Conservation (phyloP, 2,888 invertebrate genomes). For the Proisotoma minuta region DNA sequence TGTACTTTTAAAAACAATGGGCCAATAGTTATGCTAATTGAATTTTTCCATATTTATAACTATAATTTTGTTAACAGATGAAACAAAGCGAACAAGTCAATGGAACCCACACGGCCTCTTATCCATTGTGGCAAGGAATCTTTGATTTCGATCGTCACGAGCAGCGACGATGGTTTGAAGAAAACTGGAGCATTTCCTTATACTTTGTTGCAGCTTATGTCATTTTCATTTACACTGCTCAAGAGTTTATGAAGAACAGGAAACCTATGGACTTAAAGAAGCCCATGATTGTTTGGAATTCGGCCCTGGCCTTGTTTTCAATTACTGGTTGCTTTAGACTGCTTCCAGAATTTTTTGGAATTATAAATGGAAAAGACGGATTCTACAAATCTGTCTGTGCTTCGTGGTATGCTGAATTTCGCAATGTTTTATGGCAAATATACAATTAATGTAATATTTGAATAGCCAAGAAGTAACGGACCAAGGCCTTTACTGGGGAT, state of each 20-base stretch:
- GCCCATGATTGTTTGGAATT: slow-evolving; percentile 87
- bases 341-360: slow-evolving; percentile 80
- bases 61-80: too few species aligned
- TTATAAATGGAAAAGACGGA: slow-evolving; percentile 74
- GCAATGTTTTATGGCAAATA: not conserved
- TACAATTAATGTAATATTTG: not conserved
- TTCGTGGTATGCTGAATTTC: slow-evolving; percentile 61
- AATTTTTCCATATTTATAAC: too few species aligned
- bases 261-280: slow-evolving; percentile 84
- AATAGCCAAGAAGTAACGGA: slow-evolving; percentile 2
- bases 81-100: not conserved
- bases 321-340: slow-evolving; percentile 87
- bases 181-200: slow-evolving; percentile 91
- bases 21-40: too few species aligned
- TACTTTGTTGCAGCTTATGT: slow-evolving; percentile 86
- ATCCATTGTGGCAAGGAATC: not conserved
- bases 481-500: slow-evolving; percentile 84
- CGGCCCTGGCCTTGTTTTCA: slow-evolving; percentile 85
- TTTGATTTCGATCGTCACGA: slow-evolving; percentile 78
- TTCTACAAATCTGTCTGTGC: slow-evolving; percentile 93
- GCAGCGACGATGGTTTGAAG: slow-evolving; percentile 89
- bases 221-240: slow-evolving; percentile 87
- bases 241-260: slow-evolving; percentile 87
- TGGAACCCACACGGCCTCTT: not conserved
- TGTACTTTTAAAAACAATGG: not conserved